Base-by-base conservation (phyloP, 2,888 invertebrate species). In the Erebia ligea region DNA sequence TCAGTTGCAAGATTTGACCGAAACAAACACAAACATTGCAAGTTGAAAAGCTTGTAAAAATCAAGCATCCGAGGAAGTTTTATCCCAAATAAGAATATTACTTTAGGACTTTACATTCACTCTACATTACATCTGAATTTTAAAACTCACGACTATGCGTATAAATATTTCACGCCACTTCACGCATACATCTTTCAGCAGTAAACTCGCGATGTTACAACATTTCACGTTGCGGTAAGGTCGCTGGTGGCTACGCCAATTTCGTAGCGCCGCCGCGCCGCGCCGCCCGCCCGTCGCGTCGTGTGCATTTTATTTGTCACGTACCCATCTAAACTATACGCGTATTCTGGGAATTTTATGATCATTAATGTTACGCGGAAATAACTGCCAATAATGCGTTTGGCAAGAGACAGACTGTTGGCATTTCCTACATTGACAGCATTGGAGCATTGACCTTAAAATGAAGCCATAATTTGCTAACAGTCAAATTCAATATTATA, bases 391-490 rank as follows among this genome's bases (percentile, higher is more conserved):
- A 40, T 42, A 40, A 10, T 56, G 42, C 66, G 42, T 42, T 66
- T 66, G 66, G 56, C 66, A 66, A 66, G 56, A 45, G 66, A 45
- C 19, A 15, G 21, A 57, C 45, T 66, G 56, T 65, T 65, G 66
- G 57, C 56, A 54, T 66, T 66, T 56, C 21, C 56, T 66, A 21
- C 42, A 54, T 17, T 59, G 58, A 40, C 45, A 21, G 56, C 56
- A 56, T 56, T 66, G 42, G 21, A 25, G 42, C 66, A 45, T 66
- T 66, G 66, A 66, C 66, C 66, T 66, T 48, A 54, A 57, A 57
- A 45, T 19, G 56, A 42, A 66, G 42, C 65, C 42, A 21, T 45
- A n/a, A 21, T 42, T 65, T 42, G 54, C 6, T n/a, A 10, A 9
- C 48, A 19, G 19, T 21, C 21, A 19, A 19, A 19, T 42, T 61